Base-by-base conservation (phyloP, 2,797 vertebrate species). In the Aphelocoma californica region DNA sequence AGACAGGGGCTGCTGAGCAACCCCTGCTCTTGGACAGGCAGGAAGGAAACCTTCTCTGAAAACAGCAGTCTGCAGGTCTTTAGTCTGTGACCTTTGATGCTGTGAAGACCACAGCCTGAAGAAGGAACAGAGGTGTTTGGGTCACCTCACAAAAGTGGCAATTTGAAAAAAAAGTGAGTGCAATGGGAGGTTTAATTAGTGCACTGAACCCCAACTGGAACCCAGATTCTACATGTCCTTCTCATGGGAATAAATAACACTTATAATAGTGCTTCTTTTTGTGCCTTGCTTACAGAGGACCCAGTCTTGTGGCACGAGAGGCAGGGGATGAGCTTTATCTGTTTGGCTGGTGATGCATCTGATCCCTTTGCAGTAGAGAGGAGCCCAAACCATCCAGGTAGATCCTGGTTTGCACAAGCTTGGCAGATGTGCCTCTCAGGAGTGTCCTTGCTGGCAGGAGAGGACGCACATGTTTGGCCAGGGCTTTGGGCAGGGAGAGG, bases 11-110 rank as follows among this genome's bases (percentile, higher is more conserved):
- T 75, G 72, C 70, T 65, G 17, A 91, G 28, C 60, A 60, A 29
- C 24, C 73, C 18, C 57, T 65, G 34, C 36, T 84, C 18, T 58
- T 62, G 58, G 58, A 84, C 48, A 65, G 62, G 51, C 69, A 82
- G 72, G 81, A 93, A 92, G 86, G 73, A 93, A 94, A 74, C 45
- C n/a, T 83, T 26, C 31, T 67, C 57, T 60, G 81, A 60, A 86
- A 79, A 38, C 2, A 0, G 2, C 0, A 3, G 45, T 53, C 75
- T 71, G 57, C 28, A 67, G 36, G 53, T 57, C 80, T 88, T 91
- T 6, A 13, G 8, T 40, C 64, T 62, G 60, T 70, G 88, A 71
- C 42, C 56, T 93, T 80, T 1, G 5, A n/a, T 14, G 51, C 26
- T 47, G 29, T 56, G n/a, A 81, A 75, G 58, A 75, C 53, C 64